Conservation (phyloP, 2,797 vertebrate genomes). For the Champsocephalus esox region DNA sequence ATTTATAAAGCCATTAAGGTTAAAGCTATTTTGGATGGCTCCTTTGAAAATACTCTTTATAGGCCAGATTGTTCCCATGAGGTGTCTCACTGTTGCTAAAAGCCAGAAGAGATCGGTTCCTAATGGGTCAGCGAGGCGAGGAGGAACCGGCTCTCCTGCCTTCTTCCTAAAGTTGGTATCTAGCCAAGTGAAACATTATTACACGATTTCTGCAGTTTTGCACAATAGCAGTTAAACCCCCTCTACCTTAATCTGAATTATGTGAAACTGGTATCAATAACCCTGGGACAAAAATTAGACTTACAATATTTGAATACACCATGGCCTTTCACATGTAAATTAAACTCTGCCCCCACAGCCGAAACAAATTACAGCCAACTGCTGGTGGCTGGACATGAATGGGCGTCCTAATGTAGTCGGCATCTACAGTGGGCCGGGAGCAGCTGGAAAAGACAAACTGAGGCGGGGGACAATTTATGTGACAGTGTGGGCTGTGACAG, state of each 20-base stretch:
- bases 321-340: slow-evolving; percentile 83
- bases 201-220: slow-evolving; percentile 60
- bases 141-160: slow-evolving; percentile 48
- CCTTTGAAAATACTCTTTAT: slow-evolving; percentile 48
- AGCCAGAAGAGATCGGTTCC: slow-evolving; percentile 48
- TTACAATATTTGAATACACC: slow-evolving; percentile 76
- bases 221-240: slow-evolving; percentile 50
- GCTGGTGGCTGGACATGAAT: slow-evolving; percentile 82
- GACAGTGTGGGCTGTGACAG: slow-evolving; percentile 81
- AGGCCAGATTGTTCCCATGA: slow-evolving; percentile 61
- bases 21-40: slow-evolving; percentile 34
- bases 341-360: slow-evolving; percentile 75
- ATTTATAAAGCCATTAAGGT: slow-evolving; percentile 40
- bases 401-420: slow-evolving; percentile 81
- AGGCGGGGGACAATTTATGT: slow-evolving; percentile 80
- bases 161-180: slow-evolving; percentile 51
- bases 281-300: slow-evolving; percentile 74
- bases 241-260: slow-evolving; percentile 64
- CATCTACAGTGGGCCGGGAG: slow-evolving; percentile 81
- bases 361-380: slow-evolving; percentile 85
- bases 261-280: slow-evolving; percentile 71
- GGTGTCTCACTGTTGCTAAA: slow-evolving; percentile 52
- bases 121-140: slow-evolving; percentile 59
- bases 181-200: slow-evolving; percentile 69
- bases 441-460: slow-evolving; percentile 77